Conservation (phyloP, 2,888 invertebrate species). For the Diloba caeruleocephala region DNA sequence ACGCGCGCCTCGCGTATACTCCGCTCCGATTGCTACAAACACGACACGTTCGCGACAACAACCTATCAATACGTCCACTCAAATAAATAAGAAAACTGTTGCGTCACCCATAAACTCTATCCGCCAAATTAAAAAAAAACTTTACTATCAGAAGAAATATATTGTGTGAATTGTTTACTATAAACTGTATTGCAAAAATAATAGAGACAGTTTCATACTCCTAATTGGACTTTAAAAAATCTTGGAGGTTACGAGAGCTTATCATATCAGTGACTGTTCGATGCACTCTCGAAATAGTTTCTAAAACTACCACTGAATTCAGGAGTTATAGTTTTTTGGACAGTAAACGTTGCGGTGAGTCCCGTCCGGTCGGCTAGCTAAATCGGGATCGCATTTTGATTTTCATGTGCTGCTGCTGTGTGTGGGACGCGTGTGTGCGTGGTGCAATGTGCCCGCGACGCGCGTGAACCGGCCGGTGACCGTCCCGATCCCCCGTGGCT, state of each 20-base stretch:
- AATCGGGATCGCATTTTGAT: conserved; percentile 87
- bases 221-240: conserved; percentile 54
- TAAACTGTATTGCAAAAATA: conserved; percentile 48
- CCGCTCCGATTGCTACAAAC: conserved; percentile 65
- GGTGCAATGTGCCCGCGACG: conserved; percentile 88
- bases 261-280: conserved; percentile 79
- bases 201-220: conserved; percentile 52
- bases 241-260: conserved; percentile 65
- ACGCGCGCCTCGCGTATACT: conserved; percentile 79
- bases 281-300: conserved; percentile 52
- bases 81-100: conserved; percentile 73
- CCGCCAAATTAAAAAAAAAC: conserved; percentile 46
- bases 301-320: conserved; percentile 49
- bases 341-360: conserved; percentile 71
- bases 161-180: conserved; percentile 54
- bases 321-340: conserved; percentile 58
- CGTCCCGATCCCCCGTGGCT: conserved; percentile 91
- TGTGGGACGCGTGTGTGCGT: conserved; percentile 84
- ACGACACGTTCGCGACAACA: conserved; percentile 80
- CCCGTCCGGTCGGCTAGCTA: conserved; percentile 82
- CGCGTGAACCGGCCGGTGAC: conserved; percentile 85
- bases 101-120: conserved; percentile 62
- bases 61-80: conserved; percentile 64
- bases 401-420: conserved; percentile 87
- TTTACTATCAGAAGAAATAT: conserved; percentile 53